Conservation (phyloP, 2,113 vertebrate genomes). For the Corythoichthys intestinalis region DNA sequence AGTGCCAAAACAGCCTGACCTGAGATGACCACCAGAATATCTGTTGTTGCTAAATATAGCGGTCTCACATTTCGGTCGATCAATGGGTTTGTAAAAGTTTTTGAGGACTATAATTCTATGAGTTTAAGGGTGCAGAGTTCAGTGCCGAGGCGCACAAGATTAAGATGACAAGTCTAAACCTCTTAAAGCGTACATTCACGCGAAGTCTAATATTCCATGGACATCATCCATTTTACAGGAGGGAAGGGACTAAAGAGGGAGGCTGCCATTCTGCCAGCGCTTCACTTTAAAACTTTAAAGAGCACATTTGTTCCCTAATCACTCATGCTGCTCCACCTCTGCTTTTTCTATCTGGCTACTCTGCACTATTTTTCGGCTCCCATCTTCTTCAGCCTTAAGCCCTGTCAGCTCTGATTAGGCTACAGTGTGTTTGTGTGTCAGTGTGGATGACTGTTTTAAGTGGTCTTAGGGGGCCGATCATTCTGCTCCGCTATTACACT, state of each 20-base stretch:
- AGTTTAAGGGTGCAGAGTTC: conserved; percentile 2
- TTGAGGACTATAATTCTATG: not conserved
- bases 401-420: conserved; percentile 47
- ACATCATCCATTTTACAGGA: conserved; percentile 13
- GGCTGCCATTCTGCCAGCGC: conserved; percentile 31
- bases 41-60: not conserved
- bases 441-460: conserved; percentile 32
- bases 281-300: conserved; percentile 44
- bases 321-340: conserved; percentile 35
- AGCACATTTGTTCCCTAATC: conserved; percentile 28
- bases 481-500: conserved; percentile 15
- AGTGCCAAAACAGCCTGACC: not conserved
- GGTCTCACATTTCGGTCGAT: not conserved
- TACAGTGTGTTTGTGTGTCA: conserved; percentile 24
- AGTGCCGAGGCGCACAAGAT: not conserved
- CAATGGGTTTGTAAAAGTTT: conserved; percentile 3
- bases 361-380: conserved; percentile 9
- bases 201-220: not conserved
- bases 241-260: conserved; percentile 16
- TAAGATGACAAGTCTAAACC: conserved; percentile 7
- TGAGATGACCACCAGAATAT: not conserved
- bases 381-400: conserved; percentile 8
- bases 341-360: conserved; percentile 17
- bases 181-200: not conserved
- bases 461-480: conserved; percentile 41